Base-by-base conservation (phyloP, 2,888 invertebrate genomes). In the Drosophila phalerata region DNA sequence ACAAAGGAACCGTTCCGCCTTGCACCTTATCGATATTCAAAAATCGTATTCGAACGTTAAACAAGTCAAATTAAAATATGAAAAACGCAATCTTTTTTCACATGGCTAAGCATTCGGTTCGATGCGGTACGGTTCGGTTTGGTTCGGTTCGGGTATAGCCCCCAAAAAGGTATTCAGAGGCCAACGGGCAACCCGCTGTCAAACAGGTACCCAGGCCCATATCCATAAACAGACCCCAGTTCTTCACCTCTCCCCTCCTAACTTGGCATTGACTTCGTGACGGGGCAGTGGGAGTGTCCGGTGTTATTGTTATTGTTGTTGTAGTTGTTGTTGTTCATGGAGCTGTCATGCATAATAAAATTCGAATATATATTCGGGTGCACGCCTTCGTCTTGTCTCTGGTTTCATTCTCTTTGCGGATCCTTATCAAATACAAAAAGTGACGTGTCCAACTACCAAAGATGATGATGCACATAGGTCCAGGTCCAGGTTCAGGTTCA, bases 1-100 rank as follows among this genome's bases (percentile, higher is more conserved):
- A 77, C 77, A 79, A 79, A 77, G 73, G 69, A 55, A 62, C 69
- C 68, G 81, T 71, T 71, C 86, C 81, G 78, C 61, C 78, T 42
- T 22, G 67, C 71, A 85, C 64, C 82, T 84, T 85, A 82, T 86
- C 85, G 85, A 88, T 88, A 88, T 88, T 82, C 86, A 71, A 76
- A 80, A 83, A 78, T 86, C 80, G 84, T 88, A 77, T 66, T 73
- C 70, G 55, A 70, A 77, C 77, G 67, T 74, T 69, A 72, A 76
- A 76, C 74, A 81, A 85, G 82, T 77, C 76, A 87, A 88, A 87
- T 81, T 88, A 83, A 89, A 88, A 89, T 78, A 86, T 78, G 82
- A 88, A 88, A 79, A 88, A 88, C 79, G 81, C 86, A 89, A 89
- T 88, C 85, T 88, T 79, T 89, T 85, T 84, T 83, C 89, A 89